These are phyloP conservation scores for Pherbina coryleti DNA, from an alignment of 2,888 invertebrate genomes.

Conservation along the genomic window DNA sequence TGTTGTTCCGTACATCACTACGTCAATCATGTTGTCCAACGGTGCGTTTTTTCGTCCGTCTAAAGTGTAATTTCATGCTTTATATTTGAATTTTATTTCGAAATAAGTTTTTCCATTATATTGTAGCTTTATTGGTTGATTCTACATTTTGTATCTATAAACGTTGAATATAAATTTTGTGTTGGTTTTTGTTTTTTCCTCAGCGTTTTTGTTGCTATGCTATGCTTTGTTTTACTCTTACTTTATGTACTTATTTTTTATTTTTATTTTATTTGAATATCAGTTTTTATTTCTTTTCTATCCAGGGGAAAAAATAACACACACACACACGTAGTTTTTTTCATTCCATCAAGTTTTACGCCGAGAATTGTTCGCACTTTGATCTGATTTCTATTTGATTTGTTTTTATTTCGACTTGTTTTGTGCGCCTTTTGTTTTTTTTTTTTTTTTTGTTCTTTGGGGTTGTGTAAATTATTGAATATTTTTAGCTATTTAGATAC, in stretches of 20 bases:
- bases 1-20: too few relatives aligned
- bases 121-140: not conserved
- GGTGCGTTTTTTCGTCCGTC: too few relatives aligned
- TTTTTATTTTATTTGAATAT: not conserved
- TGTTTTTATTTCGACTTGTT: not conserved
- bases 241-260: not conserved
- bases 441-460: not conserved
- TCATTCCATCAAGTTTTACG: not conserved
- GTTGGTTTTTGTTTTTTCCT: not conserved
- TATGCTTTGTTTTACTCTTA: not conserved
- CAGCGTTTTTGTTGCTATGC: too few relatives aligned
- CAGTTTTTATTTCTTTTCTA: not conserved
- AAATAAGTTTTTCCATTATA: not conserved
- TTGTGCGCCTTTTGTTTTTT: not conserved
- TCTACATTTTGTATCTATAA: not conserved
- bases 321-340: not conserved
- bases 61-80: not conserved
- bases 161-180: not conserved
- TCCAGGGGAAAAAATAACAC: not conserved
- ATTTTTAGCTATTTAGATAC: constrained; percentile 21
- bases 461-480: not conserved
- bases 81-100: not conserved
- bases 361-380: constrained; percentile 15
- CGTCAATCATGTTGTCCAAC: too few relatives aligned
- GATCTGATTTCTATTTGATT: constrained; percentile 16